These are phyloP conservation scores for Opisthograptis luteolata DNA, from an alignment of 2,888 invertebrate genomes.

Conservation along the genomic window DNA sequence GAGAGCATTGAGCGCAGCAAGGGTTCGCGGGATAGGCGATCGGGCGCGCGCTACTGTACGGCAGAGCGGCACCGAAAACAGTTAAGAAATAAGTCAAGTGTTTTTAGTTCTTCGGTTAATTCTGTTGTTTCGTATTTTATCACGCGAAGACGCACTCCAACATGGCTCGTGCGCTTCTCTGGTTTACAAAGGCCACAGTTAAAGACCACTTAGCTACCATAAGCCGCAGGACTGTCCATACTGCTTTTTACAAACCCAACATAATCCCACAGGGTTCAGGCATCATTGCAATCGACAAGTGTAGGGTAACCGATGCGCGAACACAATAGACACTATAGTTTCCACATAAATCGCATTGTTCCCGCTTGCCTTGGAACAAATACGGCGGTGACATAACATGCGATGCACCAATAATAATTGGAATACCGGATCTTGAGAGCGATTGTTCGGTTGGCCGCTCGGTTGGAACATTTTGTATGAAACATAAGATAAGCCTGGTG, in stretches of 20 bases:
- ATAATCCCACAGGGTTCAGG: conserved; percentile 8
- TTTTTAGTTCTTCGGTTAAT: too few relatives aligned
- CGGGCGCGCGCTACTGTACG: too few relatives aligned
- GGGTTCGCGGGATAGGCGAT: too few relatives aligned
- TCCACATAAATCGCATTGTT: conserved; percentile 36
- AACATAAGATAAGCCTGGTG: not conserved
- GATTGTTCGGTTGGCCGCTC: conserved; percentile 17
- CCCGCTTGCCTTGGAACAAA: conserved; percentile 30
- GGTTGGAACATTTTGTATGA: conserved; percentile 4
- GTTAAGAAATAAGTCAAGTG: too few relatives aligned
- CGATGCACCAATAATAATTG: conserved; percentile 36
- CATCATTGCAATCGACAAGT: conserved; percentile 23
- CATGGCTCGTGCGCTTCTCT: too few relatives aligned
- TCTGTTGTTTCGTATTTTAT: too few relatives aligned
- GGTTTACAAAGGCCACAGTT: too few relatives aligned
- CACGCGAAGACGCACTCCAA: too few relatives aligned
- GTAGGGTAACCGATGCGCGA: conserved; percentile 26
- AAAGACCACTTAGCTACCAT: too few relatives aligned
- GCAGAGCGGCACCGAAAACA: too few relatives aligned
- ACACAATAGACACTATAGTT: conserved; percentile 36
- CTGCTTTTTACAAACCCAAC: not conserved
- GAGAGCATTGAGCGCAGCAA: too few relatives aligned
- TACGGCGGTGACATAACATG: conserved; percentile 32
- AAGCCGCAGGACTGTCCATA: not conserved
- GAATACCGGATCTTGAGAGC: conserved; percentile 30